Evolutionary conservation across 1,140 invertebrate species (phyloP).

Genomic region (Olivierus martensii): DNA sequence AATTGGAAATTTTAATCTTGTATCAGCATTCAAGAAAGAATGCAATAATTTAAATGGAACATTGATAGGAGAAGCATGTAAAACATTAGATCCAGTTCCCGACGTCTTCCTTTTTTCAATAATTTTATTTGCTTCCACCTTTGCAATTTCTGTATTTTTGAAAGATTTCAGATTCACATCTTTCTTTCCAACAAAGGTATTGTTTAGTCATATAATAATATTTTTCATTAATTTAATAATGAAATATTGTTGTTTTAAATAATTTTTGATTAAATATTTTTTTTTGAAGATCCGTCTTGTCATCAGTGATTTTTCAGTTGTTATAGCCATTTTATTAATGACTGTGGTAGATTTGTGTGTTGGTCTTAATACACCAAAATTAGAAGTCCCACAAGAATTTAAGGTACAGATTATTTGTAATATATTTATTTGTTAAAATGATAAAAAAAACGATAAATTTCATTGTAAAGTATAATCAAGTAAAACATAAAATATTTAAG

Average conservation of each 20-base stretch:
- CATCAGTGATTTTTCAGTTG: slow-evolving; percentile 36
- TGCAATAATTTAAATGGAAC: not conserved
- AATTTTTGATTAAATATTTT: not conserved
- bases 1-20: no score
- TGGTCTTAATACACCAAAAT: slow-evolving; percentile 32
- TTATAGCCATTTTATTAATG: slow-evolving; percentile 34
- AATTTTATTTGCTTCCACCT: slow-evolving; percentile 30
- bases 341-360: slow-evolving; percentile 27
- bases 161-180: slow-evolving; percentile 22
- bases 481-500: no score
- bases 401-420: no score
- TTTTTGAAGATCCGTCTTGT: slow-evolving; percentile 25
- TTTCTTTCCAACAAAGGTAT: slow-evolving; percentile 26
- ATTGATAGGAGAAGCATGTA: slow-evolving; percentile 7
- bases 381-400: slow-evolving; percentile 29
- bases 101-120: slow-evolving; percentile 30
- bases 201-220: not conserved
- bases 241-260: not conserved
- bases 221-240: not conserved
- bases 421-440: no score
- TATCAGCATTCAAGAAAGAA: not conserved
- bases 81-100: slow-evolving; percentile 14
- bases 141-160: slow-evolving; percentile 24
- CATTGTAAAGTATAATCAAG: no score
- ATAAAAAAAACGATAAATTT: no score